Evolutionary conservation across 1,140 invertebrate genomes (phyloP).

Genomic region (Rhynchophorus ferrugineus): DNA sequence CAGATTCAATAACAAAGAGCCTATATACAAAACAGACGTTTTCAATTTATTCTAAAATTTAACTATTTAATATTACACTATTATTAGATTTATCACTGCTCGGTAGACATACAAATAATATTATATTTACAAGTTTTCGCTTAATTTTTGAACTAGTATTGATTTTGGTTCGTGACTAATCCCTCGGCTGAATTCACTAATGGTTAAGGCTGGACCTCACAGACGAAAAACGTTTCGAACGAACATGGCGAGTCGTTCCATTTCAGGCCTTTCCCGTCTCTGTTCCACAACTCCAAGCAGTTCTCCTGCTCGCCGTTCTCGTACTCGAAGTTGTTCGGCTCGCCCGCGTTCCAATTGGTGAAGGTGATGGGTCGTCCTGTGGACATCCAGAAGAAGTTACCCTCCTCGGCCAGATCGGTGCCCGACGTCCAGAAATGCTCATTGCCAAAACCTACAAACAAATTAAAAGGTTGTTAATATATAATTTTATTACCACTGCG

Average conservation of each 20-base stretch:
- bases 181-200: background rate
- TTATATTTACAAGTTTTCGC: background rate
- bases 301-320: conserved; percentile 90
- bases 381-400: conserved; percentile 87
- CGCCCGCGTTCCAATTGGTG: conserved; percentile 87
- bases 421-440: conserved; percentile 92
- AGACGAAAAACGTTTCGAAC: conserved; percentile 87
- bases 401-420: conserved; percentile 83
- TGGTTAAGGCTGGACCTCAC: conserved; percentile 62
- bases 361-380: conserved; percentile 80
- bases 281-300: conserved; percentile 83
- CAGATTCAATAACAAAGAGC: no score
- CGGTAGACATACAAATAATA: no score
- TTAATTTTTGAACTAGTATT: background rate
- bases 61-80: no score
- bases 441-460: conserved; percentile 64
- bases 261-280: conserved; percentile 82
- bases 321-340: conserved; percentile 86
- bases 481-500: no score
- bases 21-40: no score
- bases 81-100: background rate
- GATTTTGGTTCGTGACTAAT: background rate
- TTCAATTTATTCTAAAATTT: no score
- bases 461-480: no score
- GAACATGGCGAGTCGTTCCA: conserved; percentile 91